phyloP scores from a whole-genome alignment of 2,888 invertebrate genomes.

The Napeogenes sylphis region DNA sequence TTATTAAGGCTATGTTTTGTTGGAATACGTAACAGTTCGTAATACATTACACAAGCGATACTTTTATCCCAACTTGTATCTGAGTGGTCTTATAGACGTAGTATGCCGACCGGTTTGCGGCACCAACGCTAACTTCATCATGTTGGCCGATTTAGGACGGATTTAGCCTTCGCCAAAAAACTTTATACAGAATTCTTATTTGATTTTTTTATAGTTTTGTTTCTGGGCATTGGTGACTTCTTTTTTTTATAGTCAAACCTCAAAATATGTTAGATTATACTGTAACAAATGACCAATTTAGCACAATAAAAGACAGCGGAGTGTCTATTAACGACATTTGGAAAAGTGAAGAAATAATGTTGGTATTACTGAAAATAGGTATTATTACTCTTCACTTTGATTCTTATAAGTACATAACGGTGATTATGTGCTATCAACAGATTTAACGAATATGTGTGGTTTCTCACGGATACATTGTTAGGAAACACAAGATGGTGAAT shows the following conservation, averaged over 20 bases:
- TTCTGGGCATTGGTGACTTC: background rate
- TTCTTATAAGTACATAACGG: constrained; percentile 19
- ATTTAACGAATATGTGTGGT: constrained; percentile 38
- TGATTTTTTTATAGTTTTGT: background rate
- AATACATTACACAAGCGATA: constrained; percentile 30
- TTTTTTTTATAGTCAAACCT: background rate
- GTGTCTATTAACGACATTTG: no score
- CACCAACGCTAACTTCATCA: constrained; percentile 51
- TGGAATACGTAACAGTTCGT: constrained; percentile 14
- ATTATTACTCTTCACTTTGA: background rate
- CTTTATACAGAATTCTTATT: background rate
- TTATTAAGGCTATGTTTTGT: background rate
- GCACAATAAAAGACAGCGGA: no score
- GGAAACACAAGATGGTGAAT: constrained; percentile 41
- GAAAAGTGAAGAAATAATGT: no score
- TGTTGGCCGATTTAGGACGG: constrained; percentile 39
- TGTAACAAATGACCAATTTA: no score
- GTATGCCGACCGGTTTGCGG: constrained; percentile 61
- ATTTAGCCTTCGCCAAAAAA: constrained; percentile 17
- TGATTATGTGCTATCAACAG: constrained; percentile 18
- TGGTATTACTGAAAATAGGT: no score
- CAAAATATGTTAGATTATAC: no score
- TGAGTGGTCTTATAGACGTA: constrained; percentile 53
- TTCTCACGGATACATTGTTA: constrained; percentile 65
- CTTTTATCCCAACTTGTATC: constrained; percentile 32